Evolutionary conservation across 2,113 vertebrate species (phyloP), one percentile per base, ranked within the genome.

Genomic region (Ardeotis arabs): DNA sequence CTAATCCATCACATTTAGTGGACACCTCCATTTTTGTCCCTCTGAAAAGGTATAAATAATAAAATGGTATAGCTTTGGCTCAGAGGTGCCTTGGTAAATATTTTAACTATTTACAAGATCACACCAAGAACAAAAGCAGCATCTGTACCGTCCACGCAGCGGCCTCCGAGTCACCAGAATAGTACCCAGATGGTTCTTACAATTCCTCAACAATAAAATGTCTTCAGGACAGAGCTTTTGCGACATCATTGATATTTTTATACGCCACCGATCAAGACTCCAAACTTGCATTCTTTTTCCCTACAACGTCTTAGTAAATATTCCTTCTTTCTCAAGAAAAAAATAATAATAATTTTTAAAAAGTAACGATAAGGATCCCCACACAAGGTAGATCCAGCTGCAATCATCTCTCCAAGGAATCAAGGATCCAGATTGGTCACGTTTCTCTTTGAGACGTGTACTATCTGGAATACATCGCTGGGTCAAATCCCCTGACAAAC

Each of bases 1-100:
- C 98, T 99, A 99, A 99, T 99, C 99, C 99, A 99, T 99, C 99
- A 99, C 99, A 98, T 99, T 99, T 99, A 99, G 99, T 99, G 99
- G 99, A 99, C 99, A 99, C 98, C 99, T 99, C 99, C 98, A 99
- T 99, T 99, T 99, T 98, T 99, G 98, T 98, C 98, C 97, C 98
- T 85, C 98, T 99, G 99, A 99, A 99, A 99, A 99, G 99, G 99
- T 99, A 99, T 99, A 99, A 99, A 99, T 99, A 99, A 99, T 99
- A 99, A 98, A 98, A 98, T 98, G 98, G 98, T 98, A 98, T 97
- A 77, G 98, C 98, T 98, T 98, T 49, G 93, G 98, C 97, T 97
- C 97, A 82, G 98, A 99, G 97, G 98, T 98, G 97, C 97, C 98
- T 99, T 98, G 97, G 99, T 99, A 99, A 99, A 99, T 99, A 99